Evolutionary conservation across 1,140 invertebrate genomes (phyloP), one percentile per base, ranked within the genome.

Genomic region (Pissodes strobi): DNA sequence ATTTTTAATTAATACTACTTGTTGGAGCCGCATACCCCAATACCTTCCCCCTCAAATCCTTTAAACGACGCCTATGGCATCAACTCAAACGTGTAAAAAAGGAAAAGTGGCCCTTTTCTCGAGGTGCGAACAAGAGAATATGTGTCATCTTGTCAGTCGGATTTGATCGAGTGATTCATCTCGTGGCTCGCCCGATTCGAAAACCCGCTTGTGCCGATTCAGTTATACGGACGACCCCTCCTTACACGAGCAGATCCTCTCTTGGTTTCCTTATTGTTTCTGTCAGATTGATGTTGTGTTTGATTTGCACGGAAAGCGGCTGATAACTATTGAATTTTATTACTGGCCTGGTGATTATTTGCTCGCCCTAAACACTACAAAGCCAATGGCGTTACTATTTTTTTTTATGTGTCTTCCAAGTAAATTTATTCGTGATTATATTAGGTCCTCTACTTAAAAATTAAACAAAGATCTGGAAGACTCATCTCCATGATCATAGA

Each of bases 111-210:
- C n/a, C n/a, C n/a, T n/a, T n/a, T n/a, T n/a, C n/a, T n/a, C n/a
- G n/a, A n/a, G n/a, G 52, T 55, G 52, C 52, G 30, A 55, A 55
- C 52, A 37, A 55, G 41, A 43, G 55, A 57, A 59, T 51, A 63
- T 55, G 19, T 60, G 64, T 59, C 55, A 59, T 56, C 27, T 69
- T 74, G 72, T 74, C 72, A 71, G 67, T 63, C 60, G 52, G 63
- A 63, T 65, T 72, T 74, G 72, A 74, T 68, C 46, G 66, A 74
- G 72, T 74, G 72, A 74, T 74, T 72, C 71, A 72, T 74, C 72
- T 72, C 68, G 69, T 69, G 67, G 45, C 51, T 25, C 45, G 25
- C 49, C 66, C 49, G 45, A 59, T 69, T 58, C 61, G n/a, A n/a
- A 34, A 34, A 41, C 52, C 64, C 59, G 21, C 25, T 56, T 45